A percentile compares a stretch with the other conserved stretches of the same genome.
Conservation (phyloP, 2,797 vertebrate genomes). For the Steatocranus sp. region DNA sequence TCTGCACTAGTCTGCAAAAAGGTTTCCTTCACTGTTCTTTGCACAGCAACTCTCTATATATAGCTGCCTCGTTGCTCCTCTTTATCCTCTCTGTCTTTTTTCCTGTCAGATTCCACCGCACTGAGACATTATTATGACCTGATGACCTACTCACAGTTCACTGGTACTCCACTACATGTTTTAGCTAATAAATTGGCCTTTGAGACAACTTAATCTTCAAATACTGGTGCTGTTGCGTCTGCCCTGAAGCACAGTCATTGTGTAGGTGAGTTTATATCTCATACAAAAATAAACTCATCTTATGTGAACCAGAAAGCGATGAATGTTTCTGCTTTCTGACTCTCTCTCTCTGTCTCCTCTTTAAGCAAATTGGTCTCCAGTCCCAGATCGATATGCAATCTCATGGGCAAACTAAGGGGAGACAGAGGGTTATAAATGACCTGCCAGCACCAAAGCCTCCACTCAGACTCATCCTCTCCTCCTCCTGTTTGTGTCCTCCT, state of each 20-base stretch:
- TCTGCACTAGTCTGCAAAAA: neutral
- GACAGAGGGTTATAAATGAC: conserved; percentile 50
- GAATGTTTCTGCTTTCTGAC: neutral
- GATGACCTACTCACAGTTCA: conserved; percentile 16
- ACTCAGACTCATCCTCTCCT: conserved; percentile 1
- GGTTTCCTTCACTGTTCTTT: neutral
- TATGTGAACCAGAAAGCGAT: neutral
- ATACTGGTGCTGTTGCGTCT: neutral
- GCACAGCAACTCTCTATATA: conserved; percentile 20
- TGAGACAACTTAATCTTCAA: neutral
- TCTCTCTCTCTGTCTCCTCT: neutral
- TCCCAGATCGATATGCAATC: conserved; percentile 25
- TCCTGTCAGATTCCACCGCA: conserved; percentile 32
- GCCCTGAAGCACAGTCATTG: neutral
- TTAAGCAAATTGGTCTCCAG: conserved; percentile 8
- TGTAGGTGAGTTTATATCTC: neutral
- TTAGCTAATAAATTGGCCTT: conserved; percentile 13
- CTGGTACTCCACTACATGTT: neutral
- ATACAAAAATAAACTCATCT: neutral
- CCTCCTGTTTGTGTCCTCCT: conserved; percentile 1
- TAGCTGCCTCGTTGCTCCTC: neutral
- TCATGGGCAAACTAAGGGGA: neutral
- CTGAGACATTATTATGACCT: conserved; percentile 23
- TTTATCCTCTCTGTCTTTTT: neutral
- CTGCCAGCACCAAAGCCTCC: conserved; percentile 25